phyloP scores from a whole-genome alignment of 2,888 invertebrate genomes.

The Zygogramma bicolorata region DNA sequence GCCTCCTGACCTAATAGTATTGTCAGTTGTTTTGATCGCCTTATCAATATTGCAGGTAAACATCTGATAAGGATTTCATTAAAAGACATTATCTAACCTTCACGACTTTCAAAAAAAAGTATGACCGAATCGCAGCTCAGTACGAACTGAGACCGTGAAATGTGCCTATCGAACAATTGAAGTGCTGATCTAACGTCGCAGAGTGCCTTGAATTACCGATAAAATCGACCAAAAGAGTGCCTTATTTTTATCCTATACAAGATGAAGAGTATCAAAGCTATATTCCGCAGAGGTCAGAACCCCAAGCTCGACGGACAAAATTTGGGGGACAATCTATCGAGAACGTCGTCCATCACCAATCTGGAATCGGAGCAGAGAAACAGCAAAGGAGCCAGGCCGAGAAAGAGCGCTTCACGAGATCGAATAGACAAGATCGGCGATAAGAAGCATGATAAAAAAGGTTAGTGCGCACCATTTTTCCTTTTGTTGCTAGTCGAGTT shows the following conservation, averaged over 20 bases:
- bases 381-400: slow-evolving; percentile 68
- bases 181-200: neutral
- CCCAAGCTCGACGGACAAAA: slow-evolving; percentile 65
- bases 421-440: slow-evolving; percentile 59
- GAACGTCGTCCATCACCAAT: slow-evolving; percentile 76
- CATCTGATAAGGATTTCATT: neutral
- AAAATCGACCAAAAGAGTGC: slow-evolving; percentile 33
- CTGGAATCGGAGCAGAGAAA: slow-evolving; percentile 73
- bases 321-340: slow-evolving; percentile 67
- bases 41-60: slow-evolving; percentile 9
- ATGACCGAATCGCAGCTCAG: slow-evolving; percentile 3
- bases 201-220: neutral
- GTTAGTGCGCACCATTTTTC: slow-evolving; percentile 43
- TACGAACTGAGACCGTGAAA: neutral
- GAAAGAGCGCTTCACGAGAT: slow-evolving; percentile 65
- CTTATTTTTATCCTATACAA: slow-evolving; percentile 59
- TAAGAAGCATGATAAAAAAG: slow-evolving; percentile 60
- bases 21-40: neutral
- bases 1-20: neutral
- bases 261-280: slow-evolving; percentile 93
- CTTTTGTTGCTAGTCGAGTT: too few relatives aligned
- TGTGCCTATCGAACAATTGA: slow-evolving; percentile 4
- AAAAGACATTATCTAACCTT: neutral
- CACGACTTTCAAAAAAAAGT: neutral
- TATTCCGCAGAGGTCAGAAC: slow-evolving; percentile 88